Conservation (phyloP, 1,140 invertebrate species). For the Diachasma alloeum region DNA sequence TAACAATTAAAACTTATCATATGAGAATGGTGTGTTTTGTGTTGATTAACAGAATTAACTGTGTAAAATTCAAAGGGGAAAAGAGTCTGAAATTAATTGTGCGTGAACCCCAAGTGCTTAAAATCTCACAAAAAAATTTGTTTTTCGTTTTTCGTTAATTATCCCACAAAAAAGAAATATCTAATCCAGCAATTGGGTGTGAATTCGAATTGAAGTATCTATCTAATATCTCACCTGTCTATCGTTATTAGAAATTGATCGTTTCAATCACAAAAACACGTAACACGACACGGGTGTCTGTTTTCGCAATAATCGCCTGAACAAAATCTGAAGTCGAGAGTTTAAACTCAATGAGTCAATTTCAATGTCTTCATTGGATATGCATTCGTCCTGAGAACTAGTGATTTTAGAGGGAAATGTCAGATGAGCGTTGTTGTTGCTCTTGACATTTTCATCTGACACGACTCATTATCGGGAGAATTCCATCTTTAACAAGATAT, state of each 20-base stretch:
- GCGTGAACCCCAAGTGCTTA: constrained; percentile 13
- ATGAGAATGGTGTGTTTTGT: constrained; percentile 53
- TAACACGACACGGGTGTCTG: background rate
- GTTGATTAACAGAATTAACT: constrained; percentile 48
- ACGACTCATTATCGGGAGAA: too few species aligned
- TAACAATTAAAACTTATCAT: constrained; percentile 53
- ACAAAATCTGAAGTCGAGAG: background rate
- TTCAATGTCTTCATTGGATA: background rate
- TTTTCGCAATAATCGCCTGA: constrained; percentile 3
- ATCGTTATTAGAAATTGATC: constrained; percentile 24
- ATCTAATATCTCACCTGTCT: constrained; percentile 29
- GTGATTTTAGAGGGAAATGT: too few species aligned
- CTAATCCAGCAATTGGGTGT: constrained; percentile 12
- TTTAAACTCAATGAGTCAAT: background rate
- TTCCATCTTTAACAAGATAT: too few species aligned
- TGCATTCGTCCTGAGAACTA: too few species aligned
- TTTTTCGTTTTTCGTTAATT: constrained; percentile 1
- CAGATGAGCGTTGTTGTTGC: too few species aligned
- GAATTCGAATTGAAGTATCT: constrained; percentile 12
- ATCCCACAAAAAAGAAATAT: background rate
- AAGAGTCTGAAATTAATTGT: constrained; percentile 6
- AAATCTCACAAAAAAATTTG: background rate
- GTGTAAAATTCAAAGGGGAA: background rate
- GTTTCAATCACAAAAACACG: constrained; percentile 7
- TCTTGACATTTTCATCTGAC: too few species aligned